phyloP scores from a whole-genome alignment of 2,797 vertebrate genomes.

The Lithobates sylvaticus region DNA sequence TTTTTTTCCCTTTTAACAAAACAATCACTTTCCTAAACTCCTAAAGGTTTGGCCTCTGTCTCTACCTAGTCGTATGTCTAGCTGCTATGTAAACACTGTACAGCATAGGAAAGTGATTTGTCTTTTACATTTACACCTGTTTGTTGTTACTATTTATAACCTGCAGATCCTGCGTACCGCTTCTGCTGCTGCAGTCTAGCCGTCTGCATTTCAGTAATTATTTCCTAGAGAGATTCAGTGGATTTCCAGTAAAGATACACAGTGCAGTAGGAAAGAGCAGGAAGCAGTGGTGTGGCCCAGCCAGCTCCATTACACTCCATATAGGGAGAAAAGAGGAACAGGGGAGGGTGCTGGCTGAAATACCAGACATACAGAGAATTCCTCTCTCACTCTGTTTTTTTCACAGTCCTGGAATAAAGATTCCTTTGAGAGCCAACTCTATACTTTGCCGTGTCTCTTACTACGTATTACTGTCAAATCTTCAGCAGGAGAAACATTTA shows the following conservation, averaged over 20 bases:
- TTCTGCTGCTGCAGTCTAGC: slow-evolving; percentile 10
- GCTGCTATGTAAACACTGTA: no score
- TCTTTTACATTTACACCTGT: slow-evolving; percentile 31
- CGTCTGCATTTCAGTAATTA: slow-evolving; percentile 68
- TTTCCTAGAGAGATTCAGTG: slow-evolving; percentile 74
- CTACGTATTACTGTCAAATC: not conserved
- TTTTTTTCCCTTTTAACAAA: no score
- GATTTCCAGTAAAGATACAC: slow-evolving; percentile 77
- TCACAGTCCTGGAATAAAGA: slow-evolving; percentile 14
- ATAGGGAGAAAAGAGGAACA: slow-evolving; percentile 76
- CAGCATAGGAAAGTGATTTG: not conserved
- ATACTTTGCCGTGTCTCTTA: not conserved
- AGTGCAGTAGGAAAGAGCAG: slow-evolving; percentile 65
- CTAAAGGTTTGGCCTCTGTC: no score
- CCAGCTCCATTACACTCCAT: slow-evolving; percentile 69
- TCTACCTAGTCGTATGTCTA: no score
- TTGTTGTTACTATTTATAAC: slow-evolving; percentile 4
- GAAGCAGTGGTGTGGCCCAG: slow-evolving; percentile 62
- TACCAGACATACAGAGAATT: slow-evolving; percentile 76
- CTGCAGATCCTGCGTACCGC: slow-evolving; percentile 17
- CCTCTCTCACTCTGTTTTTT: slow-evolving; percentile 61
- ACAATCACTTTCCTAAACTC: no score
- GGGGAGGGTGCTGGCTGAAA: slow-evolving; percentile 64
- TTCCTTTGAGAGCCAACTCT: slow-evolving; percentile 21
- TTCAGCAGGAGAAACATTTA: not conserved